A percentile compares a stretch with the other conserved stretches of the same genome.
Evolutionary conservation across 1,140 invertebrate genomes (phyloP).

Genomic region (Lasioglossum albipes): DNA sequence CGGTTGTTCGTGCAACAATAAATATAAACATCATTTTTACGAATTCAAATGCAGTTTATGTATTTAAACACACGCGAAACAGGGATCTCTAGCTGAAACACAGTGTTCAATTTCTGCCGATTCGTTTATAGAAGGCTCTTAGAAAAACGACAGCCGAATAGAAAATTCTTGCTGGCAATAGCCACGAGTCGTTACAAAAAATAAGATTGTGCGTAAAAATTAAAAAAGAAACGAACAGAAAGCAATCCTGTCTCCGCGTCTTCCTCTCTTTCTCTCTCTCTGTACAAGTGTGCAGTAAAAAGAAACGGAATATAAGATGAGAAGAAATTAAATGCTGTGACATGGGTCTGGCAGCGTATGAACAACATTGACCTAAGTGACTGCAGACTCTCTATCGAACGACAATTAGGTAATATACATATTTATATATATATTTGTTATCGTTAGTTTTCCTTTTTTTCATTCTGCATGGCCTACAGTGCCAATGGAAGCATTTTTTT

Average conservation of each 20-base stretch:
- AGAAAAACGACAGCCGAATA: neutral
- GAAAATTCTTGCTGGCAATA: neutral
- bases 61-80: too few species aligned
- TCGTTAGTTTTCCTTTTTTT: slow-evolving; percentile 53
- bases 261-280: neutral
- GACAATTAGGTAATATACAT: slow-evolving; percentile 64
- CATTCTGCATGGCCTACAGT: slow-evolving; percentile 63
- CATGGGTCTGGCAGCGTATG: slow-evolving; percentile 58
- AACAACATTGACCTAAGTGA: slow-evolving; percentile 53
- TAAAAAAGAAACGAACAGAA: slow-evolving; percentile 20
- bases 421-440: slow-evolving; percentile 65
- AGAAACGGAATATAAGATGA: slow-evolving; percentile 28
- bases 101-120: neutral
- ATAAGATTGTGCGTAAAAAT: slow-evolving; percentile 35
- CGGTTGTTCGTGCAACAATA: too few species aligned
- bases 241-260: neutral
- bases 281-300: slow-evolving; percentile 17
- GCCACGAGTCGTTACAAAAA: neutral
- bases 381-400: slow-evolving; percentile 66
- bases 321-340: slow-evolving; percentile 57
- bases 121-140: neutral
- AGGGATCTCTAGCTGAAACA: neutral
- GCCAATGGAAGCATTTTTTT: slow-evolving; percentile 71
- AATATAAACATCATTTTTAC: too few species aligned
- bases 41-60: too few species aligned